phyloP scores from a whole-genome alignment of 2,113 vertebrate genomes.

The Collichthys lucidus region DNA sequence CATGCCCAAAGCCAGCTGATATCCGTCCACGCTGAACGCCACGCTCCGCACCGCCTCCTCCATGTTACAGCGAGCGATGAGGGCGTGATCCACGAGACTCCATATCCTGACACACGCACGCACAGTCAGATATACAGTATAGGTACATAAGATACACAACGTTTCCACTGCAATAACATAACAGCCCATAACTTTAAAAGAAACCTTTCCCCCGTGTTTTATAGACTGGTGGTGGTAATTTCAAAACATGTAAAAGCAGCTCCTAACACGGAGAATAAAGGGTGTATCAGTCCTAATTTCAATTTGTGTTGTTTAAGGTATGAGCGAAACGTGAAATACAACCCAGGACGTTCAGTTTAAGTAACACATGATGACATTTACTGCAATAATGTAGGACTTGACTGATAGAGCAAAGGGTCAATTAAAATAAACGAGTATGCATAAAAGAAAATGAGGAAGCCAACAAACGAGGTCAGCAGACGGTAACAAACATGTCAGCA shows the following conservation, averaged over 20 bases:
- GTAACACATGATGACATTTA: too few relatives aligned
- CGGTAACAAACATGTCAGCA: neutral
- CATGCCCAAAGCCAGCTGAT: slow-evolving; percentile 95
- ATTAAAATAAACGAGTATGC: neutral
- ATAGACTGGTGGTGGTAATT: too few relatives aligned
- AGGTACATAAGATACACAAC: neutral
- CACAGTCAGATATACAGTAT: neutral
- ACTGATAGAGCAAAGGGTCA: too few relatives aligned
- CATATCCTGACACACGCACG: slow-evolving; percentile 84
- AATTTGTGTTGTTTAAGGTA: too few relatives aligned
- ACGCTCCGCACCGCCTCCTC: slow-evolving; percentile 94
- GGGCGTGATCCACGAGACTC: slow-evolving; percentile 93
- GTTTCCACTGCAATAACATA: neutral
- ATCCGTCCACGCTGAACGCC: slow-evolving; percentile 92
- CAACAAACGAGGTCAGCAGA: neutral
- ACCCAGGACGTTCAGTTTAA: too few relatives aligned
- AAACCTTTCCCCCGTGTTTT: too few relatives aligned
- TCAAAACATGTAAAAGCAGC: too few relatives aligned
- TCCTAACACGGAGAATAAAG: too few relatives aligned
- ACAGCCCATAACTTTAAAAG: too few relatives aligned
- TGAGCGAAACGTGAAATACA: too few relatives aligned
- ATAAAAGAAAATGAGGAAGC: neutral
- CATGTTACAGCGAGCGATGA: slow-evolving; percentile 97
- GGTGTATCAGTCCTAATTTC: too few relatives aligned
- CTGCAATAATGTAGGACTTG: too few relatives aligned